Evolutionary conservation across 2,113 vertebrate genomes (phyloP), one percentile per base, ranked within the genome.

Genomic region (Hippotragus niger): DNA sequence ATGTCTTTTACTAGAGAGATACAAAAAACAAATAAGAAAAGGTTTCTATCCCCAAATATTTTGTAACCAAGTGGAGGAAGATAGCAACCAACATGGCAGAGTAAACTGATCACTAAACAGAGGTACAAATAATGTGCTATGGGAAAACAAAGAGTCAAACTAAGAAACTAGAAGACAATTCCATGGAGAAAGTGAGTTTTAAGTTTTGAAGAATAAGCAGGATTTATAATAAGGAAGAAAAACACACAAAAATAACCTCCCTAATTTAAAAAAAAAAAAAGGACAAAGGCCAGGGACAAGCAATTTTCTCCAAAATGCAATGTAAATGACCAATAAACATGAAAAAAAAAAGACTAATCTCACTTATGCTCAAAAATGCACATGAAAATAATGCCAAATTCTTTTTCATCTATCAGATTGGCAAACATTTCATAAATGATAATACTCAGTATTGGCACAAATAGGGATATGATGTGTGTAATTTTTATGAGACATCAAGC

Each of bases 121-220:
- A 97, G 31, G 31, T 33, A 92, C 29, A 90, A 96, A 53, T 87
- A 83, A 85, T 25, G 13, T 78, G 9, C 47, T 80, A 31, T 53
- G 7, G 15, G 25, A 90, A 96, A 96, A 36, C 33, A 81, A 87
- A 92, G 64, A 43, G 52, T 88, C 31, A 94, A 55, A n/a, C 29
- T 74, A 67, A 95, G n/a, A 89, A 64, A 91, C 33, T 40, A 84
- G 55, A 88, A 27, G 13, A 93, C 87, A 29, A 6, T 58, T 92
- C 25, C 36, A 67, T 5, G 21, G 55, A 67, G 40, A 97, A 96
- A 83, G 55, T 29, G 19, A 21, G 11, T 90, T 91, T 95, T 95
- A 93, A 71, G 67, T 58, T 96, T 95, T 91, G 33, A 91, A 96
- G 33, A 88, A 74, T 52, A 84, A 82, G 12, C 25, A 91, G 31